Evolutionary conservation across 2,113 vertebrate species (phyloP), one percentile per base, ranked within the genome.

Genomic region (Oryzias celebensis): DNA sequence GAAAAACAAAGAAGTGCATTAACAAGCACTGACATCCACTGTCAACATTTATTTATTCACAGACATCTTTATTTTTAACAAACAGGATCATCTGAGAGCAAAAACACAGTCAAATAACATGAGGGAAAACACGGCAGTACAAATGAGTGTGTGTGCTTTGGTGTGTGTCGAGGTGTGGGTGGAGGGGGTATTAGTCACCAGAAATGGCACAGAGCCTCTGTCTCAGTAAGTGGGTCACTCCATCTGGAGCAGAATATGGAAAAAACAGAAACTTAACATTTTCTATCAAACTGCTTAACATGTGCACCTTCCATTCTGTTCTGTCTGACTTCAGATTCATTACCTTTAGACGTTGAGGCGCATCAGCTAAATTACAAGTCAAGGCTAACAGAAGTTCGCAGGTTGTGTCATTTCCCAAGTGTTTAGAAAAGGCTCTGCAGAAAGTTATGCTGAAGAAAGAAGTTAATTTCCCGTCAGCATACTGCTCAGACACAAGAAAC

Each of bases 161-260:
- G 53, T 68, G 65, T 55, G 67, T 44, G 52, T 36, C 0, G 58
- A 62, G 59, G 48, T 64, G 68, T 64, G 68, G 54, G 68, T 71
- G 60, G 61, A 64, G 60, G 68, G 59, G 60, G 47, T 71, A 64
- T 71, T 71, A 64, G 60, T 87, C 85, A 85, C 81, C 78, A 87
- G 73, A 83, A 81, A 85, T 85, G 82, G 80, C 78, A 83, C 67
- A 75, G 59, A 65, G 85, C 78, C 68, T 46, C 54, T 52, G 58
- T 65, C 61, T 54, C 65, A 74, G 75, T 83, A 85, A 83, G 82
- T 87, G 82, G 85, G 85, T 85, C 83, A 85, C 73, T 85, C 80
- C 80, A 87, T 87, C 82, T 83, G 82, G 70, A 81, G 78, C 71
- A 83, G 80, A 85, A 87, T 83, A 83, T 83, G 78, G 78, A 81